These are phyloP conservation scores for Marmota flaviventris DNA, from an alignment of 2,113 vertebrate species.

Conservation along the genomic window DNA sequence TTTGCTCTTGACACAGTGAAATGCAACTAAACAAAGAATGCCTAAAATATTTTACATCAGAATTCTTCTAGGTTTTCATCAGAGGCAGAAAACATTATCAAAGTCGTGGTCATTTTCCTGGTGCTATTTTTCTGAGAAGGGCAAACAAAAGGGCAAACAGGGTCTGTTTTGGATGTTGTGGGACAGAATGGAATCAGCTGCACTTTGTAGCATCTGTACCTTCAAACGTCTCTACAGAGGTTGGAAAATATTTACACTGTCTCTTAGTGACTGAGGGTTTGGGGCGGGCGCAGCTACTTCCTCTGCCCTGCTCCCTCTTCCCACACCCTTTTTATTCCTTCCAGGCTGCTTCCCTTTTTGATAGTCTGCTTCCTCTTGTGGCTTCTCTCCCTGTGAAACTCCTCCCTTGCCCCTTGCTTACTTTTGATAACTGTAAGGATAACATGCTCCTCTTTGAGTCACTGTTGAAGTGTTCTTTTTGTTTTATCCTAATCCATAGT, in stretches of 20 bases:
- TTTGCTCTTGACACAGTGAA: not conserved
- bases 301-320: not conserved
- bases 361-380: constrained; percentile 46
- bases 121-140: not conserved
- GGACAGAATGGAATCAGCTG: not conserved
- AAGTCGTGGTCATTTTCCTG: not conserved
- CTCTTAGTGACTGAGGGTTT: not conserved
- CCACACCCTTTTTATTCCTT: not conserved
- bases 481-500: not conserved
- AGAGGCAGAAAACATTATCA: not conserved
- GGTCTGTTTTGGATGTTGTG: not conserved
- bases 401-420: not conserved
- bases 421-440: not conserved
- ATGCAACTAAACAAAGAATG: not conserved
- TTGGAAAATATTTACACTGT: not conserved
- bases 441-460: not conserved
- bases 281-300: not conserved
- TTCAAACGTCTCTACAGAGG: accelerated
- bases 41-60: not conserved
- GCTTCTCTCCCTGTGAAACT: not conserved
- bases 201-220: not conserved
- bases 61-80: not conserved
- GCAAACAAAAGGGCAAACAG: not conserved
- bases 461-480: not conserved
- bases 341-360: constrained; percentile 53